Percentiles rank a stretch among this genome's conserved stretches.
These are phyloP conservation scores for Cettia cetti DNA, from an alignment of 2,113 vertebrate species.

Conservation along the genomic window DNA sequence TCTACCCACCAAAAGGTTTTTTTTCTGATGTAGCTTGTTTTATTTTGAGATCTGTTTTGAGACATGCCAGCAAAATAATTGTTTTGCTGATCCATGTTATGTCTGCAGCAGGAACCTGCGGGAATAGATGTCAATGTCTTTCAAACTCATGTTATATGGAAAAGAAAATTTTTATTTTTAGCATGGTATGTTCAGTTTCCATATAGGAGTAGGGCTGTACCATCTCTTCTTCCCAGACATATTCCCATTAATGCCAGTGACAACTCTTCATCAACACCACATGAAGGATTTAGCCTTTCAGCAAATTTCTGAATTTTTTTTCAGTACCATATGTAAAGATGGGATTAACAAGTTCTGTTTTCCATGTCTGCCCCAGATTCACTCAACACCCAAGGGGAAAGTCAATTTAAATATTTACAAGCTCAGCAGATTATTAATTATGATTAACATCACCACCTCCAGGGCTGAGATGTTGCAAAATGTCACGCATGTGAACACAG, in stretches of 20 bases:
- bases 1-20: not conserved
- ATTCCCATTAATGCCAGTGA: not conserved
- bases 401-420: not conserved
- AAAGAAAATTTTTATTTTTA: not conserved
- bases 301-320: not conserved
- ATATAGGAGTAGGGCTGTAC: not conserved
- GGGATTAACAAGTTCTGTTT: not conserved
- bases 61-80: not conserved
- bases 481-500: not conserved
- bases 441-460: conserved; percentile 10
- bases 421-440: conserved; percentile 20
- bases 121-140: not conserved
- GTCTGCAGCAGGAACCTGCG: not conserved
- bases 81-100: not conserved
- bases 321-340: not conserved
- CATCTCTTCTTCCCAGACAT: not conserved
- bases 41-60: not conserved
- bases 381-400: not conserved
- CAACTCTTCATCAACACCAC: not conserved
- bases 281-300: not conserved
- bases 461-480: conserved; percentile 23
- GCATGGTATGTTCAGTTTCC: not conserved
- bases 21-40: not conserved
- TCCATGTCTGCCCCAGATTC: not conserved
- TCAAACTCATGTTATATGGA: not conserved